Percentiles rank a stretch among this genome's conserved stretches.
phyloP scores from a whole-genome alignment of 92 coral and sea anemone species.

The Galaxea fascicularis region DNA sequence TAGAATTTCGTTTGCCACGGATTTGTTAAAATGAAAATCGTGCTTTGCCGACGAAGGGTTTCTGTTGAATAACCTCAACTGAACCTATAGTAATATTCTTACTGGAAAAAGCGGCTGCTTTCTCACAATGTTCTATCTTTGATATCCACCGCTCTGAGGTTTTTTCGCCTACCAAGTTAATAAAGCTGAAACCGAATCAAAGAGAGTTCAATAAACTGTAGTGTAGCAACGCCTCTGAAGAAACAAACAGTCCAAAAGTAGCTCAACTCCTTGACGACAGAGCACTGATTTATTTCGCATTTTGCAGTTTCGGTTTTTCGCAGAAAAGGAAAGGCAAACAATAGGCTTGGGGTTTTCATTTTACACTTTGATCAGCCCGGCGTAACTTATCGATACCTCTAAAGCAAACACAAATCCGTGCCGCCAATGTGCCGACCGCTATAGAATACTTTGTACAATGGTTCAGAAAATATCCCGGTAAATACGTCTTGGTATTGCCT shows the following conservation, averaged over 20 bases:
- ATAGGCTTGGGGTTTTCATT: slow-evolving; percentile 43
- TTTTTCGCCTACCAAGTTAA: slow-evolving; percentile 7
- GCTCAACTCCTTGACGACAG: slow-evolving; percentile 3
- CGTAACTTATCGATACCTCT: slow-evolving; percentile 56
- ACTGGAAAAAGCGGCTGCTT: slow-evolving; percentile 9
- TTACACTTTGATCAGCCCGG: slow-evolving; percentile 64
- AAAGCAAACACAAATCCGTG: slow-evolving; percentile 46
- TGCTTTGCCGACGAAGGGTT: slow-evolving; percentile 53
- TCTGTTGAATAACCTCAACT: slow-evolving; percentile 22
- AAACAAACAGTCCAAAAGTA: slow-evolving; percentile 3
- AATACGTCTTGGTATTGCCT: slow-evolving; percentile 42
- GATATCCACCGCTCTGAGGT: slow-evolving; percentile 39
- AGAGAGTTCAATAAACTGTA: slow-evolving; percentile 22
- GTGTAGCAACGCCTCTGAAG: neutral
- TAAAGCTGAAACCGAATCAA: slow-evolving; percentile 20
- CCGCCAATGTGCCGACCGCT: slow-evolving; percentile 64
- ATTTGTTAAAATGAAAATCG: slow-evolving; percentile 37
- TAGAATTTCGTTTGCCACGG: slow-evolving; percentile 26
- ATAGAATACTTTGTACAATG: slow-evolving; percentile 45
- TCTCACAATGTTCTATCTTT: slow-evolving; percentile 34
- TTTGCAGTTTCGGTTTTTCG: slow-evolving; percentile 16
- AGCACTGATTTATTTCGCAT: neutral
- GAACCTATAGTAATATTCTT: slow-evolving; percentile 35
- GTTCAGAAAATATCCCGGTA: slow-evolving; percentile 51
- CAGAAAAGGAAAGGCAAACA: slow-evolving; percentile 39